Evolutionary conservation across 2,888 invertebrate genomes (phyloP), one percentile per base, ranked within the genome.

Genomic region (Athalia rosae): DNA sequence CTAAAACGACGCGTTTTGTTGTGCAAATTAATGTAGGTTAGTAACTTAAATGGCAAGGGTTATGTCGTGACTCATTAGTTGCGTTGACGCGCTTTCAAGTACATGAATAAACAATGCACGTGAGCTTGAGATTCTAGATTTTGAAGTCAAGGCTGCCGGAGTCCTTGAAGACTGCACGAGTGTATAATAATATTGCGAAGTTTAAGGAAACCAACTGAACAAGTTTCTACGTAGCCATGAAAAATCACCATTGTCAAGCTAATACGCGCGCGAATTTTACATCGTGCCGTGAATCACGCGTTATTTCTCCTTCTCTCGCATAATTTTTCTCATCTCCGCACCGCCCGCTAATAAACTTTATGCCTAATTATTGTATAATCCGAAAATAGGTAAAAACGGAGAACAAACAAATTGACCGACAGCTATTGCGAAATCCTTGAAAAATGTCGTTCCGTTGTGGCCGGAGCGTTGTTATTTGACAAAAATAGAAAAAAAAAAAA

Each of bases 11-110:
- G 7, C 43, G 56, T 56, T 43, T 56, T 8, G 69, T 13, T 43
- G 53, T 7, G n/a, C 43, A 58, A 71, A 71, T 71, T 47, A 58
- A 71, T 58, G 58, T 58, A 50, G 53, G 53, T 53, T 9, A 58
- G 58, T 71, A 15, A 58, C 3, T 56, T 58, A 58, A 71, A 56
- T 71, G 58, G 45, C 58, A 43, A 58, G 71, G 56, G 58, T 71
- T 58, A 13, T 58, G 45, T 71, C 69, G 69, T 71, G 71, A 67
- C 67, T 67, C 50, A 67, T 67, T 67, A 67, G 41, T 43, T 58
- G 43, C 71, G 71, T 58, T 71, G 58, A 71, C 71, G 71, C 56
- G 43, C 56, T 71, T 58, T 45, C 13, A 58, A 45, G 11, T 58
- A 71, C 28, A 28, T 28, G 28, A 28, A 28, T 28, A 28, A 28